Conservation (phyloP, 2,797 vertebrate genomes). For the Sebastes vulpes region DNA sequence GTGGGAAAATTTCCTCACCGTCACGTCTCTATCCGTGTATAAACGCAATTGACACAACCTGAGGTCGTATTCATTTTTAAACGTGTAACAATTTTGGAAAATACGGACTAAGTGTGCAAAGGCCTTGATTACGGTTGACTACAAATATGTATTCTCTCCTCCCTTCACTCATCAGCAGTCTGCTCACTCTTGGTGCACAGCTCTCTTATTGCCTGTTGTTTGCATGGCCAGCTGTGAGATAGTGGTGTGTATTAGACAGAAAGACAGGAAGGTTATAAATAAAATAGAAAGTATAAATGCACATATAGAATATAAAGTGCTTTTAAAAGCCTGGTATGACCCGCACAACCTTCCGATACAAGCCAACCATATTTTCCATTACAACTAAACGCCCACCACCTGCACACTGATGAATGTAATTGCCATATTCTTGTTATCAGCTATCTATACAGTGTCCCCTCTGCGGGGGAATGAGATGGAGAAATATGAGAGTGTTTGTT, state of each 20-base stretch:
- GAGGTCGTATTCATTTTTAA: not conserved
- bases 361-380: conserved; percentile 37
- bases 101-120: not conserved
- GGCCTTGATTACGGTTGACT: conserved; percentile 3
- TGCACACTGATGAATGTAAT: conserved; percentile 58
- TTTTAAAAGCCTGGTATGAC: conserved; percentile 43
- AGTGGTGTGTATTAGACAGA: conserved; percentile 10
- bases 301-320: conserved; percentile 26
- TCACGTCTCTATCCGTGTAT: not conserved
- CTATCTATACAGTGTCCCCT: conserved; percentile 49
- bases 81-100: not conserved
- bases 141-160: conserved; percentile 27
- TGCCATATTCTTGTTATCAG: conserved; percentile 60
- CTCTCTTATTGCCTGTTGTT: conserved; percentile 42
- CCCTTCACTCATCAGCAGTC: conserved; percentile 56
- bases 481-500: conserved; percentile 58
- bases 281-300: not conserved
- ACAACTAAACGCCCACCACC: conserved; percentile 52
- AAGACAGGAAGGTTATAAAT: not conserved
- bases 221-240: conserved; percentile 38
- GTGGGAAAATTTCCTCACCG: too few relatives aligned
- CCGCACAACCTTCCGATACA: conserved; percentile 8
- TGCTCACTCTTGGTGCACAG: conserved; percentile 37
- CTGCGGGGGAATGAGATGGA: conserved; percentile 54
- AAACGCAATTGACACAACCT: not conserved